These are phyloP conservation scores for Thalpophila matura DNA, from an alignment of 2,888 invertebrate species.

Conservation along the genomic window DNA sequence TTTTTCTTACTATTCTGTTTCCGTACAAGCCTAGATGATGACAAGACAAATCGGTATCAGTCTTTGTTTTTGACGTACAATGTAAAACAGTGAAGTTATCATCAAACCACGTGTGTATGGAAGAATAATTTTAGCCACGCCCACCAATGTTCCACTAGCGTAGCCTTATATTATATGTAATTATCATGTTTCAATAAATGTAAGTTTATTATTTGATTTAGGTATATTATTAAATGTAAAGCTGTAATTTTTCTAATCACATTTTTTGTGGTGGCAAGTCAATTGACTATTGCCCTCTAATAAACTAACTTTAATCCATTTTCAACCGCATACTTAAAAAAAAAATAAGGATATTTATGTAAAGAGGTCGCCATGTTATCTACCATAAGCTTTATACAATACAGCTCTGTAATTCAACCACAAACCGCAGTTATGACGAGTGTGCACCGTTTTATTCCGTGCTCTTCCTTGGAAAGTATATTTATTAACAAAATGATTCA, in stretches of 20 bases:
- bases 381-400: neutral
- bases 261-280: constrained; percentile 4
- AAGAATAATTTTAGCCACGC: too few relatives aligned
- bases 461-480: constrained; percentile 69
- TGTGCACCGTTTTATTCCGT: constrained; percentile 67
- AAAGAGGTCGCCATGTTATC: neutral
- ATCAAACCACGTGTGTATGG: too few relatives aligned
- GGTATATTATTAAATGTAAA: neutral
- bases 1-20: too few relatives aligned
- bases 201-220: too few relatives aligned
- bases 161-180: too few relatives aligned
- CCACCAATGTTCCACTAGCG: too few relatives aligned
- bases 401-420: constrained; percentile 24
- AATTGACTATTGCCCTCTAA: neutral
- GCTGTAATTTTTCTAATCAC: neutral
- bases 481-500: constrained; percentile 64
- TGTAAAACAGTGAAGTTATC: too few relatives aligned
- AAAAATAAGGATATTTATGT: neutral
- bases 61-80: too few relatives aligned
- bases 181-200: too few relatives aligned
- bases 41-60: too few relatives aligned
- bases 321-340: neutral
- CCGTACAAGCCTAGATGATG: too few relatives aligned
- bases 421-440: constrained; percentile 39
- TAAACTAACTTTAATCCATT: neutral